Conservation (phyloP, 2,888 invertebrate genomes). For the Hydroisotoma schaefferi region DNA sequence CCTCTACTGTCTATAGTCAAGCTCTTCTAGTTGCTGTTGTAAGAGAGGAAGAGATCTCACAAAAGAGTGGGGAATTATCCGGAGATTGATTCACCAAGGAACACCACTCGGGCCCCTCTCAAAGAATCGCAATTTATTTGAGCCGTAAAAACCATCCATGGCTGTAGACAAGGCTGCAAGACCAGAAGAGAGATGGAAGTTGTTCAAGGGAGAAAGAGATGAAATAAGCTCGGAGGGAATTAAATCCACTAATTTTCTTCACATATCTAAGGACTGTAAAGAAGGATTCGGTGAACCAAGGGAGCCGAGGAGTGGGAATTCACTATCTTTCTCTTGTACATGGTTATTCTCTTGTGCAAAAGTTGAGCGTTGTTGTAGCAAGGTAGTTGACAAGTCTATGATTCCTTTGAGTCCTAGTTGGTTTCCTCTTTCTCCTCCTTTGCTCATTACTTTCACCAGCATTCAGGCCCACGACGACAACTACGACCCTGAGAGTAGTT, state of each 20-base stretch:
- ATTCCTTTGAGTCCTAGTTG: not conserved
- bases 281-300: conserved; percentile 42
- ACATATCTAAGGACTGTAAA: conserved; percentile 44
- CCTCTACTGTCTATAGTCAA: too few species aligned
- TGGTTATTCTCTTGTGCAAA: too few species aligned
- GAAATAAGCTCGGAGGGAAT: conserved; percentile 35
- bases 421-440: not conserved
- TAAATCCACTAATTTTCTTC: conserved; percentile 48
- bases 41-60: not conserved
- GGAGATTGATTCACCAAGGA: conserved; percentile 10
- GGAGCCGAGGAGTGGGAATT: conserved; percentile 34
- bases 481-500: too few species aligned
- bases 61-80: conserved; percentile 20
- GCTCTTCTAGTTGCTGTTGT: too few species aligned
- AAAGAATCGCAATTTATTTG: conserved; percentile 9
- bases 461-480: not conserved
- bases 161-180: not conserved
- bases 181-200: conserved; percentile 13
- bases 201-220: conserved; percentile 16
- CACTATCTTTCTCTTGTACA: too few species aligned
- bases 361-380: too few species aligned
- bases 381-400: too few species aligned
- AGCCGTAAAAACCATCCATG: not conserved
- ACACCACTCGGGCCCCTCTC: not conserved
- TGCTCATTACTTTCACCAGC: conserved; percentile 15